Conservation (phyloP, 2,888 invertebrate species). For the Coelopa pilipes region DNA sequence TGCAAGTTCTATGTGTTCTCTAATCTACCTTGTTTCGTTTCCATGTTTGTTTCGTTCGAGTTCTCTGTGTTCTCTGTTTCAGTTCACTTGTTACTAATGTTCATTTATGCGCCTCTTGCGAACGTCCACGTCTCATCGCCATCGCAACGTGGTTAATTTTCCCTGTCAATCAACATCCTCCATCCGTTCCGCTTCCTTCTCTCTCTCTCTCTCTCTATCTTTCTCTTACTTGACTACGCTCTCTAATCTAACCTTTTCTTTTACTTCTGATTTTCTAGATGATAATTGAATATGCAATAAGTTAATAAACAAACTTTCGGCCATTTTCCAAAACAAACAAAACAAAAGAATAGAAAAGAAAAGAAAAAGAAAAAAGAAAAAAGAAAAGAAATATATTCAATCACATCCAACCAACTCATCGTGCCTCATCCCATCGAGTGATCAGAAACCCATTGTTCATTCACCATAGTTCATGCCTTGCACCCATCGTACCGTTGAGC, state of each 20-base stretch:
- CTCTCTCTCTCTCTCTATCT: constrained; percentile 12
- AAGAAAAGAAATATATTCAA: neutral
- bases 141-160: too few relatives aligned
- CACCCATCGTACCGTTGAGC: neutral
- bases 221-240: constrained; percentile 38
- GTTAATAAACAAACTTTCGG: constrained; percentile 4
- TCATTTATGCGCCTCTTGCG: neutral
- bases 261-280: constrained; percentile 65
- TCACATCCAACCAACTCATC: too few relatives aligned
- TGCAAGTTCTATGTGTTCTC: constrained; percentile 26
- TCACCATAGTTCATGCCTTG: constrained; percentile 21
- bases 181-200: neutral
- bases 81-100: neutral
- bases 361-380: neutral
- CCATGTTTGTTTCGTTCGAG: constrained; percentile 1
- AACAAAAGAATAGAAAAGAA: neutral
- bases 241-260: constrained; percentile 60
- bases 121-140: neutral
- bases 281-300: constrained; percentile 56
- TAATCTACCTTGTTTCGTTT: constrained; percentile 22
- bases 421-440: too few relatives aligned
- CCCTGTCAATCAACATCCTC: neutral
- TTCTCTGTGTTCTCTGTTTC: constrained; percentile 11
- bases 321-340: neutral
- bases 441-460: neutral